phyloP scores from a whole-genome alignment of 2,888 invertebrate species.

The Heliconius charithonia region DNA sequence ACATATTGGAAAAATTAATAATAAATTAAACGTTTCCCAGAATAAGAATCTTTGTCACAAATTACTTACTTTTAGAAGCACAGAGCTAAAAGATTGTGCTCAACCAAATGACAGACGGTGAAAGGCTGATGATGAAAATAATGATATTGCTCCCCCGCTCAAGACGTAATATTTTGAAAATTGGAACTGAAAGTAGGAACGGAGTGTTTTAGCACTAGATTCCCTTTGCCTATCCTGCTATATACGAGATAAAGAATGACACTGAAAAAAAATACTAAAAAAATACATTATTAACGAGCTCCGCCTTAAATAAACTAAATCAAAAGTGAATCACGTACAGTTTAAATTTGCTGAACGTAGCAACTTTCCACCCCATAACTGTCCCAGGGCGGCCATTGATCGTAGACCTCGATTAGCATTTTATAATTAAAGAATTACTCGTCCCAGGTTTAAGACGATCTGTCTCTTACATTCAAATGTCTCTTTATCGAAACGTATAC shows the following conservation, averaged over 20 bases:
- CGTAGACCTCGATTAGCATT: constrained; percentile 76
- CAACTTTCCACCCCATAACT: constrained; percentile 79
- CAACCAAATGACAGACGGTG: too few relatives aligned
- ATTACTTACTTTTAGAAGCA: too few relatives aligned
- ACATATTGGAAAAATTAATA: too few relatives aligned
- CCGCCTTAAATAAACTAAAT: constrained; percentile 21
- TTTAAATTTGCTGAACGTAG: constrained; percentile 52
- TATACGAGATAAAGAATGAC: neutral
- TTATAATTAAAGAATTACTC: constrained; percentile 71
- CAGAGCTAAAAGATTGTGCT: too few relatives aligned
- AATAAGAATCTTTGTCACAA: too few relatives aligned
- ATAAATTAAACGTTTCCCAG: too few relatives aligned
- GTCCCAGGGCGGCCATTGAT: constrained; percentile 69
- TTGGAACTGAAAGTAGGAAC: neutral
- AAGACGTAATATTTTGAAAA: too few relatives aligned
- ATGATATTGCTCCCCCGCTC: too few relatives aligned
- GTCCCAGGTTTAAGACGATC: constrained; percentile 36
- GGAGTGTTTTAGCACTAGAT: neutral
- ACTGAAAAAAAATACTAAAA: neutral
- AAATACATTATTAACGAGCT: neutral
- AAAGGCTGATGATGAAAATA: too few relatives aligned
- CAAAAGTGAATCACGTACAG: constrained; percentile 34
- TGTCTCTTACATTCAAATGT: constrained; percentile 44
- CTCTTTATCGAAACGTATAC: neutral
- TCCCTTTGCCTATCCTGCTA: neutral